Base-by-base conservation (phyloP, 2,113 vertebrate genomes). In the Rynchops niger region DNA sequence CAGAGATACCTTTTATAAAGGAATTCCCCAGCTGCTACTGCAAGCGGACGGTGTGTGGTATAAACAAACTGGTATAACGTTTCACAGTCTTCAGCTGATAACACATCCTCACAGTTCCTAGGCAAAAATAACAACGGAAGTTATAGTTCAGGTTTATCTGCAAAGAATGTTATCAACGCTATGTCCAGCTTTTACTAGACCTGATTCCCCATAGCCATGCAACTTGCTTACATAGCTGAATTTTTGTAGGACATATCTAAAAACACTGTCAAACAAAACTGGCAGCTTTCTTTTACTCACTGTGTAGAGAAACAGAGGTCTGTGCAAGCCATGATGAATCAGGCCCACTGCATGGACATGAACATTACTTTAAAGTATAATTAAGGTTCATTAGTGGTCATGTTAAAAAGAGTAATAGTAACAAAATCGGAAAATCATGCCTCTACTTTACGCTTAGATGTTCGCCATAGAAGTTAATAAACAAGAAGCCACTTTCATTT, bases 21-120 rank as follows among this genome's bases (percentile, higher is more conserved):
- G 87, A 99, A 98, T 97, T 99, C 98, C n/a, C 99, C 99, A 42
- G 99, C 99, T 38, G 98, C 97, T 76, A 97, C 96, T 12, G 99
- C 99, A 16, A 99, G 97, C 1, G 99, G 99, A 49, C 99, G 98
- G 96, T 99, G 98, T 34, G 98, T 98, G 17, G 98, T 96, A 94
- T 99, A 99, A 91, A 99, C 99, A 94, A 99, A 98, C 96, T 97
- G 98, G 95, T 98, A 98, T 89, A 99, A 95, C 27, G 86, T 98
- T 96, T 98, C 97, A 96, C 98, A 98, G 97, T 99, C 99, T 50
- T 98, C 98, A 36, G 97, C 71, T 72, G 97, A 97, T 83, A 99
- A 96, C 11, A 94, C 94, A 36, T 98, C 98, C 10, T 98, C 98
- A 52, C 98, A 98, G 72, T 98, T 97, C 97, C 99, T 99, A 94